Evolutionary conservation across 2,113 vertebrate species (phyloP), one percentile per base, ranked within the genome.

Genomic region (Pao palembangensis): DNA sequence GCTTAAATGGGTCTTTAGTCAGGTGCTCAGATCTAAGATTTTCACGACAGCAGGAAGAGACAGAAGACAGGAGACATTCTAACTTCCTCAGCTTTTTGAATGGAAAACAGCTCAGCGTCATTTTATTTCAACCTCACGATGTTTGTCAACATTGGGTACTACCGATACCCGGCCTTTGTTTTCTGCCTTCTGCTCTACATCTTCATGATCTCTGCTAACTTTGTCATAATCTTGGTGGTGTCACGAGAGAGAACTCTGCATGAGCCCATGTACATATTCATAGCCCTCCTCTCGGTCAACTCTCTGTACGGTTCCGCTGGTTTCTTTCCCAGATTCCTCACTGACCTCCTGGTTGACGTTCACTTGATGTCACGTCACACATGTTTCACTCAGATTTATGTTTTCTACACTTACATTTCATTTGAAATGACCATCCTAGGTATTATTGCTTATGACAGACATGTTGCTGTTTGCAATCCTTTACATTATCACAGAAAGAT

Each of bases 221-320:
- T 73, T 20, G 31, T 61, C 6, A 76, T 87, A 14, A 70, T 85
- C 12, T 8, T 68, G 53, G 67, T 75, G 0, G 76, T 85, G 51
- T 55, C 21, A 28, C 19, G 7, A 55, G 78, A n/a, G n/a, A 79
- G 68, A 49, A 10, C 16, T 3, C 57, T 87, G n/a, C 80, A 87
- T 11, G 78, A 79, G 0, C 87, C 90, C 31, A 91, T 91, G 90
- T 92, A 91, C 34, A 74, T 91, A 52, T 88, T 92, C 28, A 81
- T 90, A 47, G 62, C 83, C 8, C 85, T 85, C 25, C 79, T 92
- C 0, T 90, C n/a, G n/a, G 21, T 92, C 10, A 88, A 89, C 55
- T 87, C 90, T 77, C 52, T 92, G n/a, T 89, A 87, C 6, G 91
- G 90, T 25, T 88, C 89, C 2, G 55, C 83, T 60, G 87, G 68